A percentile compares a stretch with the other conserved stretches of the same genome.
These are phyloP conservation scores for Bombus impatiens DNA, from an alignment of 1,140 invertebrate species.

Conservation along the genomic window DNA sequence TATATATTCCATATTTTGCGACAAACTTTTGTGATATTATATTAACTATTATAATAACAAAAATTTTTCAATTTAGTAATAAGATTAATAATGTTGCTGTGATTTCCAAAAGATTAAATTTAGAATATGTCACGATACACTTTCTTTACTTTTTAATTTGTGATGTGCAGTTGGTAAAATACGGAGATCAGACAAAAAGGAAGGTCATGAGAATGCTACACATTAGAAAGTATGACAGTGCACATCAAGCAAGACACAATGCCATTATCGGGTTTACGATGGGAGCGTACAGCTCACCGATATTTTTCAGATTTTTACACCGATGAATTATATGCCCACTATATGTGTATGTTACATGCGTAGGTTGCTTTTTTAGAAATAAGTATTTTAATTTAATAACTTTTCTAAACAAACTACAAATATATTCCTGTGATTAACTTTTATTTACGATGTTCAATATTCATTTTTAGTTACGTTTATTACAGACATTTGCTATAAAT, in stretches of 20 bases:
- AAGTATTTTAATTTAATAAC: no score
- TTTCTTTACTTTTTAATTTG: neutral
- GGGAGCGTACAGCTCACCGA: neutral
- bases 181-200: neutral
- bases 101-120: neutral
- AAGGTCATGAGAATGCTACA: slow-evolving; percentile 18
- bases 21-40: neutral
- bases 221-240: slow-evolving; percentile 15
- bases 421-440: neutral
- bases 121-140: neutral
- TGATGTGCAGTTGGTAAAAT: no score
- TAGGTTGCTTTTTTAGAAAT: no score
- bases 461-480: neutral
- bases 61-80: neutral
- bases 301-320: neutral
- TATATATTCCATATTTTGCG: neutral
- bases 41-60: neutral
- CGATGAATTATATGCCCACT: neutral
- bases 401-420: neutral
- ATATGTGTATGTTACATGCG: neutral
- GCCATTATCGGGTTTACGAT: slow-evolving; percentile 17
- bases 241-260: slow-evolving; percentile 7
- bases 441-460: neutral
- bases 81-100: neutral
- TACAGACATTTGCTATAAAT: neutral